Percentiles rank a stretch among this genome's conserved stretches.
Conservation (phyloP, 1,140 invertebrate species). For the Drosophila pectinifera region DNA sequence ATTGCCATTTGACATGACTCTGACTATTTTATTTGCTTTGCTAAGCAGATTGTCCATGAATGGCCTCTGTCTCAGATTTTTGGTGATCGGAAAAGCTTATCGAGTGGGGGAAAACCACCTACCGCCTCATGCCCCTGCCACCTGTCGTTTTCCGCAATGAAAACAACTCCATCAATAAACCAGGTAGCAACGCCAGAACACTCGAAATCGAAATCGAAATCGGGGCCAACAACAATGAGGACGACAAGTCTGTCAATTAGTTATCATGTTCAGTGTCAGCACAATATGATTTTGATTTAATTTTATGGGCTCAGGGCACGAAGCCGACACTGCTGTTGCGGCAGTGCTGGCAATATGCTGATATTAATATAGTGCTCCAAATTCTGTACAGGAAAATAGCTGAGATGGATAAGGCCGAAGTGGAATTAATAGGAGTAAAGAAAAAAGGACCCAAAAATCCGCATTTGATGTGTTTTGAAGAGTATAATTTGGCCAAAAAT, state of each 20-base stretch:
- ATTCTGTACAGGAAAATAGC: slow-evolving; percentile 16
- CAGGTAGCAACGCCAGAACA: slow-evolving; percentile 31
- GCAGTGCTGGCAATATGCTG: background rate
- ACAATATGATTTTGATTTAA: slow-evolving; percentile 78
- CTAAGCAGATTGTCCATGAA: slow-evolving; percentile 53
- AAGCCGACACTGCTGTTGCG: background rate
- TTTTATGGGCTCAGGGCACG: slow-evolving; percentile 54
- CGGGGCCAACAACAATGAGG: slow-evolving; percentile 36
- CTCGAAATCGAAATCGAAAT: slow-evolving; percentile 30
- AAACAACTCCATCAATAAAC: slow-evolving; percentile 60
- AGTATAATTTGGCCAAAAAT: too few relatives aligned
- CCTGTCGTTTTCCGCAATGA: slow-evolving; percentile 17
- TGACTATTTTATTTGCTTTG: slow-evolving; percentile 52
- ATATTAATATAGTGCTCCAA: slow-evolving; percentile 14
- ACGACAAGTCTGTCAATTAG: slow-evolving; percentile 76
- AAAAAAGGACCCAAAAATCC: too few relatives aligned
- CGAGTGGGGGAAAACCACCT: slow-evolving; percentile 9
- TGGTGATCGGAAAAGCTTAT: slow-evolving; percentile 56
- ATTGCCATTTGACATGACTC: slow-evolving; percentile 27
- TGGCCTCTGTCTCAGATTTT: slow-evolving; percentile 33
- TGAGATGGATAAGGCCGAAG: too few relatives aligned
- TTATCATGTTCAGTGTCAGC: slow-evolving; percentile 79
- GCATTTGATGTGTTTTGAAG: too few relatives aligned
- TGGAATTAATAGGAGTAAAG: background rate
- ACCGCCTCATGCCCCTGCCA: background rate